Base-by-base conservation (phyloP, 1,140 invertebrate genomes). In the Laupala kohalensis region DNA sequence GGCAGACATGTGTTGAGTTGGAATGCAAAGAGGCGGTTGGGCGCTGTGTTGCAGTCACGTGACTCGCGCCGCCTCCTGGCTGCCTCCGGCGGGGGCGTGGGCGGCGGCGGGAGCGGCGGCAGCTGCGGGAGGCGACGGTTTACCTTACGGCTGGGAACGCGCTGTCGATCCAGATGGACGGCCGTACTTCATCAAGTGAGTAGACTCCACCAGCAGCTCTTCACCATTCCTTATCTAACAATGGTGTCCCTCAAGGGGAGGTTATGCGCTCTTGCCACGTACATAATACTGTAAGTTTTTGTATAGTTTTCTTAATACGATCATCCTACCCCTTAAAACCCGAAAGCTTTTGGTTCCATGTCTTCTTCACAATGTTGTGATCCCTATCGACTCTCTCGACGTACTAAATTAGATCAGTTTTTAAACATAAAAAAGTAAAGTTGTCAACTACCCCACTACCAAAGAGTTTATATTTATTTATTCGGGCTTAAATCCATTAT, bases 61-160 rank as follows among this genome's bases (percentile, higher is more conserved):
- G 76, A 92, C 88, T 25, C 86, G 90, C 76, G 88, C 89, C 0
- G 88, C 91, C 0, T 90, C 90, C 71, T 95, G 93, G 92, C 78
- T 95, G 71, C 93, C 93, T 1, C 92, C 93, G 0, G 85, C 86
- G 13, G 92, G 94, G 77, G 88, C 88, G 75, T 94, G 92, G 92
- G 83, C 80, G 74, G 79, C 78, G n/a, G 76, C 79, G 3, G 80
- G 82, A 73, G 84, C 80, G 67, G 88, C 88, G 75, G 94, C 92
- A 92, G 83, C 80, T 74, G 79, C 78, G n/a, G 76, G 79, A 3
- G 80, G 82, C 73, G 84, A 81, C 67, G 81, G 82, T 69, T 82
- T 95, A 24, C 93, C 93, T 0, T 95, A 92, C 78, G 94, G 94
- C 4, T 96, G 93, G 93, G 94, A 96, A 80, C 84, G 89, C 75